phyloP scores from a whole-genome alignment of 2,888 invertebrate genomes.

The Tenthredo mesomela region DNA sequence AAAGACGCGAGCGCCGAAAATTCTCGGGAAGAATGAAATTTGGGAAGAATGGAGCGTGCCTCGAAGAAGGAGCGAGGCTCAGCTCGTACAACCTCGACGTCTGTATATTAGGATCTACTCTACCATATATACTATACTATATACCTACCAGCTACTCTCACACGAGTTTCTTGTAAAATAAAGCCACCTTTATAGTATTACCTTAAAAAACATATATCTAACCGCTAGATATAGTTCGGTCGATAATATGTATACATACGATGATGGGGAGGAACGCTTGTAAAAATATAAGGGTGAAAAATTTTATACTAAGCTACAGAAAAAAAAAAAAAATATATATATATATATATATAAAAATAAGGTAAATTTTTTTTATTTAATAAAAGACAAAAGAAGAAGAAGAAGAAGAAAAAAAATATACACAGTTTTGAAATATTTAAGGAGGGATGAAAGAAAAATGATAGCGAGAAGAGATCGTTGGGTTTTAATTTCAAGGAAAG shows the following conservation, averaged over 20 bases:
- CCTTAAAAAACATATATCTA: neutral
- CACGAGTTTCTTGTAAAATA: slow-evolving; percentile 36
- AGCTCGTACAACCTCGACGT: slow-evolving; percentile 11
- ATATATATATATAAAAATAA: too few relatives aligned
- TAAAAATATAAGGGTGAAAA: neutral
- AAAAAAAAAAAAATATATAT: too few relatives aligned
- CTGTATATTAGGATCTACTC: slow-evolving; percentile 39
- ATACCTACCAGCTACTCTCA: neutral
- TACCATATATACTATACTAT: neutral
- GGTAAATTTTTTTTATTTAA: slow-evolving; percentile 15
- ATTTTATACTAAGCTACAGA: neutral
- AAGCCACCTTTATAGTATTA: neutral
- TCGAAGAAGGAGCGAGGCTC: neutral
- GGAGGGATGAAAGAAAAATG: neutral
- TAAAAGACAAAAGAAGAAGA: neutral
- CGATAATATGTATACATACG: neutral
- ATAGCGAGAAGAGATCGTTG: slow-evolving; percentile 13
- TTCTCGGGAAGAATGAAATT: slow-evolving; percentile 45
- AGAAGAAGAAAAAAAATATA: neutral
- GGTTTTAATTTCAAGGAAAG: slow-evolving; percentile 25
- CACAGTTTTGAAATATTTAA: neutral
- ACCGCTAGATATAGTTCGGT: neutral
- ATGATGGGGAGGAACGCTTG: neutral
- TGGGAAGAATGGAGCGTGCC: slow-evolving; percentile 42
- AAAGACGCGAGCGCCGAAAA: slow-evolving; percentile 52